Percentiles rank a stretch among this genome's conserved stretches.
phyloP scores from a whole-genome alignment of 2,888 invertebrate genomes.

The Poecilus cupreus region DNA sequence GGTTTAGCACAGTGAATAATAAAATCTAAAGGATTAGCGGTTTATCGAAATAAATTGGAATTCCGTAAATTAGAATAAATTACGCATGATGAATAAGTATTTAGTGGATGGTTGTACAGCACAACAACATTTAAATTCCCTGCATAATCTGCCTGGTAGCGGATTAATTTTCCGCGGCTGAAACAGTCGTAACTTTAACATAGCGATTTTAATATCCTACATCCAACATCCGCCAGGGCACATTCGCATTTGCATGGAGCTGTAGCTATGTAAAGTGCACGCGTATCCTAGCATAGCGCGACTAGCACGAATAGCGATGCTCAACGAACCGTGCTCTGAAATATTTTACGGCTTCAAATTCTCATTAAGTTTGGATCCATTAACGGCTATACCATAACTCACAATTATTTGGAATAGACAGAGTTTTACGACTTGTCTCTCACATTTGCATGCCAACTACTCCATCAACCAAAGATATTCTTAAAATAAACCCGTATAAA shows the following conservation, averaged over 20 bases:
- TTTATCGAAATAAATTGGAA: no score
- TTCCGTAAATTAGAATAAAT: no score
- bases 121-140: conserved; percentile 38
- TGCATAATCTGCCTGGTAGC: conserved; percentile 32
- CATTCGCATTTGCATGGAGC: conserved; percentile 8
- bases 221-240: conserved; percentile 5
- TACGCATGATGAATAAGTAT: background rate
- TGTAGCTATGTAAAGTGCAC: background rate
- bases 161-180: conserved; percentile 24
- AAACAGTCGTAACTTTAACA: conserved; percentile 33
- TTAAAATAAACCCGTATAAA: no score
- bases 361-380: conserved; percentile 38
- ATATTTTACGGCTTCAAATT: conserved; percentile 40
- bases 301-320: no score
- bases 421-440: no score
- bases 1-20: no score
- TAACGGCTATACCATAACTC: conserved; percentile 25
- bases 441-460: no score
- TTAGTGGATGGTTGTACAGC: background rate
- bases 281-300: background rate
- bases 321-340: conserved; percentile 32
- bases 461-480: no score
- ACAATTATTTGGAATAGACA: conserved; percentile 25
- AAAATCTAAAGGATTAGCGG: no score
- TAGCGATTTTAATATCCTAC: conserved; percentile 30